Evolutionary conservation across 2,888 invertebrate species (phyloP).

Genomic region (Erebia epiphron): DNA sequence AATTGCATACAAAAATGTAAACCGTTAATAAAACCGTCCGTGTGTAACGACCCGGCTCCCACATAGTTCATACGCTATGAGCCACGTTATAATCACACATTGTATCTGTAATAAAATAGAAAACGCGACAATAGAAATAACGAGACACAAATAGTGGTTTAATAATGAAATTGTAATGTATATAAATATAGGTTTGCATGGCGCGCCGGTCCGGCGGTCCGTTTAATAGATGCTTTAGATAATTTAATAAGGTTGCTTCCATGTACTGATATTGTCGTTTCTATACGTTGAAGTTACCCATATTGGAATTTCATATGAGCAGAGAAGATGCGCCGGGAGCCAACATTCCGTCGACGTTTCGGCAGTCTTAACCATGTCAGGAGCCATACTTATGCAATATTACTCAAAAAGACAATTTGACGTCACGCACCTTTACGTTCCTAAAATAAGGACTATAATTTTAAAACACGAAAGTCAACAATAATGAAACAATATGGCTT

Average conservation of each 20-base stretch:
- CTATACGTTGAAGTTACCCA: conserved; percentile 32
- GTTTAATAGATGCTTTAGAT: conserved; percentile 66
- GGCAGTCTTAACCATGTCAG: conserved; percentile 24
- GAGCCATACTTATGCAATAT: too few species aligned
- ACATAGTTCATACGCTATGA: conserved; percentile 74
- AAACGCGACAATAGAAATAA: conserved; percentile 81
- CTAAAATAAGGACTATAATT: not conserved
- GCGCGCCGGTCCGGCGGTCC: conserved; percentile 73
- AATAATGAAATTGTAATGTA: conserved; percentile 80
- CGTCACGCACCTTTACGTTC: too few species aligned
- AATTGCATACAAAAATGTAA: conserved; percentile 41
- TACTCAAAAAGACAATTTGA: too few species aligned
- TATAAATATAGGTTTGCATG: conserved; percentile 74
- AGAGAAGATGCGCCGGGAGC: conserved; percentile 28
- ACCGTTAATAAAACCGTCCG: conserved; percentile 54
- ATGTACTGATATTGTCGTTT: conserved; percentile 46
- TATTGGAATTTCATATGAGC: conserved; percentile 42
- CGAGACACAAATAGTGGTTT: conserved; percentile 77
- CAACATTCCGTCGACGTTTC: conserved; percentile 28
- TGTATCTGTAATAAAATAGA: conserved; percentile 78
- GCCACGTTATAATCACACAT: conserved; percentile 80
- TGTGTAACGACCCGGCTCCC: conserved; percentile 70
- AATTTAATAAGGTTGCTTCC: conserved; percentile 70
- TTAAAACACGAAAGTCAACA: too few species aligned
- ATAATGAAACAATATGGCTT: too few species aligned